These are phyloP conservation scores for Crossocerus cetratus DNA, from an alignment of 2,888 invertebrate species.

Conservation along the genomic window DNA sequence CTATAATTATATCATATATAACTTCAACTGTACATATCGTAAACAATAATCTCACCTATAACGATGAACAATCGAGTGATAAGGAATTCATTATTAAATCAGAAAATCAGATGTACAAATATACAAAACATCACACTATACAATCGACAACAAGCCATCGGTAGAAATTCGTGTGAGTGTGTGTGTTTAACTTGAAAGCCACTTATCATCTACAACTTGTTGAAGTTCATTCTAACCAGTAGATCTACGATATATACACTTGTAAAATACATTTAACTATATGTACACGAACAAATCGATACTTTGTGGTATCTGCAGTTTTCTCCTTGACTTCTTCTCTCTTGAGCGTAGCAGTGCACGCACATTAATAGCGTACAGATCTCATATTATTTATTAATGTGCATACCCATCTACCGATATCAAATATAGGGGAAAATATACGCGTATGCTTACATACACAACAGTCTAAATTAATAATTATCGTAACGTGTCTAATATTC, in stretches of 20 bases:
- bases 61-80: conserved; percentile 53
- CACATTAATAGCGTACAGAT: conserved; percentile 19
- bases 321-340: conserved; percentile 13
- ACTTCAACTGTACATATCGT: conserved; percentile 69
- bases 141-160: conserved; percentile 49
- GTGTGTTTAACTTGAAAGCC: conserved; percentile 40
- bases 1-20: conserved; percentile 57
- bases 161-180: conserved; percentile 38
- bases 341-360: conserved; percentile 12
- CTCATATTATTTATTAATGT: conserved; percentile 21
- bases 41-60: conserved; percentile 60
- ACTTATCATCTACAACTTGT: conserved; percentile 46
- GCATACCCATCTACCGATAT: conserved; percentile 41
- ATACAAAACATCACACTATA: conserved; percentile 56
- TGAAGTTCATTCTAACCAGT: conserved; percentile 44
- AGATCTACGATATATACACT: conserved; percentile 64
- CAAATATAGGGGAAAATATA: conserved; percentile 50
- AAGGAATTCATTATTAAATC: conserved; percentile 49
- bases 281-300: conserved; percentile 53
- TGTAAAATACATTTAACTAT: conserved; percentile 59
- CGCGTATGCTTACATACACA: conserved; percentile 42
- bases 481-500: conserved; percentile 59
- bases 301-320: conserved; percentile 40
- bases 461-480: conserved; percentile 50
- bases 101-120: conserved; percentile 63